Evolutionary conservation across 2,113 vertebrate species (phyloP).

Genomic region (Triplophysa rosa): DNA sequence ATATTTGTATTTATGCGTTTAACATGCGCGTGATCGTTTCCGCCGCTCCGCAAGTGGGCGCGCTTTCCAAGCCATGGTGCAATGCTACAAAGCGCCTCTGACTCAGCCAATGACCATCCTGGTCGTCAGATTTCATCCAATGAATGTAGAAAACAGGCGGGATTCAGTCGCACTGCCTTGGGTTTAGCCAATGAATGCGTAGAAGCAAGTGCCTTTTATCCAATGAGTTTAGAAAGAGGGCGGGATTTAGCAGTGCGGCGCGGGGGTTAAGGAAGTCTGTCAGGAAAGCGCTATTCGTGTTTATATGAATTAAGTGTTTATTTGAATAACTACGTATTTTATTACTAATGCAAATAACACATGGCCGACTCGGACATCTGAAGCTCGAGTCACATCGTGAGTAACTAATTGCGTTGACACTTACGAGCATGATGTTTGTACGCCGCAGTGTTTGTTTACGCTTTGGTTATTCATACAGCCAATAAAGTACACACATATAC

Average conservation of each 20-base stretch:
- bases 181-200: slow-evolving; percentile 16
- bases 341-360: neutral
- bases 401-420: neutral
- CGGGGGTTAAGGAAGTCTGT: slow-evolving; percentile 4
- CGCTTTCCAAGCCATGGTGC: too few relatives aligned
- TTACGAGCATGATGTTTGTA: neutral
- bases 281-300: neutral
- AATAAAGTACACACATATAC: neutral
- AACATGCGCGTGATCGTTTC: neutral
- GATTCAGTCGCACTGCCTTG: neutral
- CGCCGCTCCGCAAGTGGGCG: neutral
- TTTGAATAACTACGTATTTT: neutral
- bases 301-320: fast-evolving
- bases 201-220: neutral
- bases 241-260: neutral
- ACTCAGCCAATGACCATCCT: neutral
- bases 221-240: slow-evolving; percentile 22
- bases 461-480: neutral
- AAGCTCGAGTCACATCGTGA: neutral
- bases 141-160: neutral
- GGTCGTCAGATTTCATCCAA: slow-evolving; percentile 4
- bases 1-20: neutral
- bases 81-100: neutral
- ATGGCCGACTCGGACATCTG: neutral
- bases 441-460: neutral